These are phyloP conservation scores for Meteorus colon DNA, from an alignment of 2,888 invertebrate species.

Conservation along the genomic window DNA sequence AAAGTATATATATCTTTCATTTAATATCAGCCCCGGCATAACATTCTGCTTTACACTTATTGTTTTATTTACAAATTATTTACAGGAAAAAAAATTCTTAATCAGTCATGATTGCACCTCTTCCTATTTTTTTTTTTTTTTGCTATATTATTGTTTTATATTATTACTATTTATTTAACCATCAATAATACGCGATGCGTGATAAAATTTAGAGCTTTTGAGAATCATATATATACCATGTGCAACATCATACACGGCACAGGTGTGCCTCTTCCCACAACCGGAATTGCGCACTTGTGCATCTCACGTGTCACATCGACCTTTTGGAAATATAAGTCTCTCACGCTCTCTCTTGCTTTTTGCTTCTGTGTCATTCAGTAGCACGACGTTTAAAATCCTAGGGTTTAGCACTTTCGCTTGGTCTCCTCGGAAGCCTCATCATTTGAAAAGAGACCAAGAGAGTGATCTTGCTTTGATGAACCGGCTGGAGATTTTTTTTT, in stretches of 20 bases:
- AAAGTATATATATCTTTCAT: slow-evolving; percentile 26
- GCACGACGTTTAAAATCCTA: slow-evolving; percentile 27
- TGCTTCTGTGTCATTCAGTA: slow-evolving; percentile 38
- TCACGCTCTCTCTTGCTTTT: slow-evolving; percentile 2
- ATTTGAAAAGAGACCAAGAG: slow-evolving; percentile 27
- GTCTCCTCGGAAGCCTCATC: slow-evolving; percentile 25
- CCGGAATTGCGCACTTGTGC: slow-evolving; percentile 53
- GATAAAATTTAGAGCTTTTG: not conserved
- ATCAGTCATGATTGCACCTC: slow-evolving; percentile 45
- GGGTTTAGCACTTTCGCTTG: slow-evolving; percentile 40
- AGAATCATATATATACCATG: slow-evolving; percentile 5
- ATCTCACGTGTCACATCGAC: slow-evolving; percentile 35
- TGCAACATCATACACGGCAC: slow-evolving; percentile 30
- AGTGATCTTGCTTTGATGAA: slow-evolving; percentile 32
- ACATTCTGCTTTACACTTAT: slow-evolving; percentile 38
- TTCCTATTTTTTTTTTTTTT: slow-evolving; percentile 14
- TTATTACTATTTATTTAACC: not conserved
- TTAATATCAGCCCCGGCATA: slow-evolving; percentile 28
- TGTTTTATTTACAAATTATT: slow-evolving; percentile 40
- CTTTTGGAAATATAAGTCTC: slow-evolving; percentile 41
- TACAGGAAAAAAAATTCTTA: slow-evolving; percentile 36
- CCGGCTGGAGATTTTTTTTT: slow-evolving; percentile 5
- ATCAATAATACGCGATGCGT: slow-evolving; percentile 5
- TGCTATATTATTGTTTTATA: slow-evolving; percentile 5
- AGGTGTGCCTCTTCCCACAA: slow-evolving; percentile 55